phyloP scores from a whole-genome alignment of 2,113 vertebrate species.

The Cricetomys ansorgei region DNA sequence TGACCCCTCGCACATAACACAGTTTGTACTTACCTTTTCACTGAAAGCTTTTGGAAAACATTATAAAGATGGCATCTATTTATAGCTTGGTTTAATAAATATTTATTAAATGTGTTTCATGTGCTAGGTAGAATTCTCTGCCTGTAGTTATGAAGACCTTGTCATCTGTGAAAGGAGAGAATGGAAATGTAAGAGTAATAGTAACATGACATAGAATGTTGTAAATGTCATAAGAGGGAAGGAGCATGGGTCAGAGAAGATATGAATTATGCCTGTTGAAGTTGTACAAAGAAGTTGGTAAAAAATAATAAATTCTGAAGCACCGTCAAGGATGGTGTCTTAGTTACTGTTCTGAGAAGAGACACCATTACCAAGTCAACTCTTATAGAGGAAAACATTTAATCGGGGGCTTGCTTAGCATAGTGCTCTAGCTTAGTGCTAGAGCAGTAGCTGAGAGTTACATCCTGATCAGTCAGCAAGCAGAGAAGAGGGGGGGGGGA shows the following conservation, averaged over 20 bases:
- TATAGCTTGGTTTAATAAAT: constrained; percentile 3
- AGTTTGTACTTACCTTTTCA: neutral
- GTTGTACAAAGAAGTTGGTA: neutral
- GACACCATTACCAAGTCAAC: neutral
- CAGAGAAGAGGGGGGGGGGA: neutral
- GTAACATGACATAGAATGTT: neutral
- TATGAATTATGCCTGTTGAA: neutral
- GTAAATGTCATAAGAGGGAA: neutral
- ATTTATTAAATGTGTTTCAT: constrained; percentile 35
- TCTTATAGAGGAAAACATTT: neutral
- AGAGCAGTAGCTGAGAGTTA: neutral
- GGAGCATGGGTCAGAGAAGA: neutral
- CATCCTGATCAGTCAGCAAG: neutral
- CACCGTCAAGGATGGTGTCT: neutral
- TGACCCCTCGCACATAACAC: neutral
- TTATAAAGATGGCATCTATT: constrained; percentile 31
- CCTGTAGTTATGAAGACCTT: neutral
- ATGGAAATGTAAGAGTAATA: neutral
- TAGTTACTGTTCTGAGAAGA: neutral
- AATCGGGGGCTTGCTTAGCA: neutral
- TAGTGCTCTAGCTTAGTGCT: neutral
- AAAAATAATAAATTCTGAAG: constrained; percentile 29
- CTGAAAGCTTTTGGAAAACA: neutral
- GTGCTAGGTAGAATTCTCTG: neutral
- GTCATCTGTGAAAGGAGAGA: neutral